Percentiles rank a stretch among this genome's conserved stretches.
These are phyloP conservation scores for Morus bassanus DNA, from an alignment of 2,797 vertebrate species.

Conservation along the genomic window DNA sequence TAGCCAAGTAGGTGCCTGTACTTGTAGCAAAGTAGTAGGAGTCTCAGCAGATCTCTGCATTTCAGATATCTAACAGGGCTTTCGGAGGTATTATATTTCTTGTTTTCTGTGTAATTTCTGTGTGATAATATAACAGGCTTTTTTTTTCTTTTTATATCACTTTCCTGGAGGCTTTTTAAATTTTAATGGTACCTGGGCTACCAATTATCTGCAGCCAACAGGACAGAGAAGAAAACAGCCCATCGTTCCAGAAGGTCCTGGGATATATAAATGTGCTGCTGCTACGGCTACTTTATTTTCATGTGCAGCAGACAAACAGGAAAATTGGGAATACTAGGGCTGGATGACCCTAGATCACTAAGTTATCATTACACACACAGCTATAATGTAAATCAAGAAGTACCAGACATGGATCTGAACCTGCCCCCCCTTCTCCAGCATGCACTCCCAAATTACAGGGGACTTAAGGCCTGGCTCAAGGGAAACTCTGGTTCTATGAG, in stretches of 20 bases:
- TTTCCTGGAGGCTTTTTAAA: background rate
- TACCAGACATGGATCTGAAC: fast-evolving
- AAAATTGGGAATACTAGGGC: background rate
- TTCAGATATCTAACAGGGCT: background rate
- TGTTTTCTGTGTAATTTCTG: background rate
- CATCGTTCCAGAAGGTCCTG: background rate
- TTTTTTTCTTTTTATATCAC: background rate
- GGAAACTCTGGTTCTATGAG: background rate
- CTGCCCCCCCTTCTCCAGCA: background rate
- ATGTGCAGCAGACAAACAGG: background rate
- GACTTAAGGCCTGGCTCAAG: background rate
- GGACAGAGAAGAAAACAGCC: background rate
- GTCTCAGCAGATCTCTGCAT: background rate
- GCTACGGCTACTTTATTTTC: background rate
- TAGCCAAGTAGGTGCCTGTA: background rate
- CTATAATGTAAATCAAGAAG: background rate
- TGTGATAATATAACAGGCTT: too few relatives aligned
- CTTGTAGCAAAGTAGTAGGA: background rate
- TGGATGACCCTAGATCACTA: background rate
- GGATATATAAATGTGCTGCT: background rate
- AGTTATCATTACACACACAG: background rate
- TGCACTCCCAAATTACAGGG: fast-evolving
- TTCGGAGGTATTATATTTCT: background rate
- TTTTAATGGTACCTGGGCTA: background rate
- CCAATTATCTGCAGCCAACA: background rate